These are phyloP conservation scores for Troilus luridus DNA, from an alignment of 2,888 invertebrate species.

Conservation along the genomic window DNA sequence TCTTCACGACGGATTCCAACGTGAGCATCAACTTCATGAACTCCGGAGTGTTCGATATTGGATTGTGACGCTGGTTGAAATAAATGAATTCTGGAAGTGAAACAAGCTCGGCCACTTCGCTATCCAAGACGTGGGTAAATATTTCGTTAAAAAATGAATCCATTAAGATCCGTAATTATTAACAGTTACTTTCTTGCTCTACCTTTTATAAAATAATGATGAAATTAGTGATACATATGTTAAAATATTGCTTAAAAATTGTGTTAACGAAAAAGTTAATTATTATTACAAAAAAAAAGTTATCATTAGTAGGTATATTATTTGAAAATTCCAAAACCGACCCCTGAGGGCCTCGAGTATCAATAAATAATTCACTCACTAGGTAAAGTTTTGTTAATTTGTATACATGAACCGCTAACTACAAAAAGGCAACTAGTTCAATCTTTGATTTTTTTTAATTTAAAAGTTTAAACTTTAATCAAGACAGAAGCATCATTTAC, in stretches of 20 bases:
- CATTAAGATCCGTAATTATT: not conserved
- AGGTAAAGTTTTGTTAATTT: too few species aligned
- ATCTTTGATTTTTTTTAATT: too few species aligned
- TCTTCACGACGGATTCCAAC: not conserved
- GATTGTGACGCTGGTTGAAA: not conserved
- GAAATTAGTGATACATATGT: not conserved
- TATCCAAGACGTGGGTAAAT: not conserved
- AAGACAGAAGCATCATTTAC: too few species aligned
- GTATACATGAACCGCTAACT: too few species aligned
- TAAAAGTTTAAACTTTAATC: too few species aligned
- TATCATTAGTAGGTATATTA: not conserved
- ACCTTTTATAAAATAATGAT: not conserved
- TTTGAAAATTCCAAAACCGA: too few species aligned
- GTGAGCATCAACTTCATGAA: not conserved
- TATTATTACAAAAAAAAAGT: not conserved
- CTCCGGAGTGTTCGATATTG: not conserved
- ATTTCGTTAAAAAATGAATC: conserved; percentile 33
- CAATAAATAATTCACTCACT: too few species aligned
- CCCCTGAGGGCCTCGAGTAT: too few species aligned
- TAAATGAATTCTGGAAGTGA: conserved; percentile 15
- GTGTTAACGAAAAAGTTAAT: not conserved
- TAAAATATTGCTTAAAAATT: not conserved
- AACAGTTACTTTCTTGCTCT: not conserved
- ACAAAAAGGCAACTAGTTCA: too few species aligned
- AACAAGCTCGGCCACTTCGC: not conserved